Evolutionary conservation across 1,140 invertebrate species (phyloP).

Genomic region (Nylanderia fulva): DNA sequence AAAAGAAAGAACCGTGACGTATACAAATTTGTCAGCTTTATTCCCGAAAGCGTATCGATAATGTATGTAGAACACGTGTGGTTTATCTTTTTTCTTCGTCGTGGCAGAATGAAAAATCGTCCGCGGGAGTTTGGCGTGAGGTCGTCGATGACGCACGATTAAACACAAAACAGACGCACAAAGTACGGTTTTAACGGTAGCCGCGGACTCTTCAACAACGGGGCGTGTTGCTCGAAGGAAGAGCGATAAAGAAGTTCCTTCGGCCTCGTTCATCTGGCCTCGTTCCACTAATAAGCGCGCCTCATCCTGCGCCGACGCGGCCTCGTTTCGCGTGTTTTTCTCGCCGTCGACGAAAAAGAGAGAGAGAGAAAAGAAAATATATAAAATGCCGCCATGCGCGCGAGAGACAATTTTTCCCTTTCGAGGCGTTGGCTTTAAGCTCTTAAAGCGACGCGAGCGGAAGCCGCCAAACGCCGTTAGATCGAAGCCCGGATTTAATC

Average conservation of each 20-base stretch:
- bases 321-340: slow-evolving; percentile 69
- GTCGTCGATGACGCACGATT: neutral
- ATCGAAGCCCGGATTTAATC: too few species aligned
- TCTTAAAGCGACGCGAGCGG: slow-evolving; percentile 37
- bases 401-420: slow-evolving; percentile 40
- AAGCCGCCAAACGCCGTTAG: slow-evolving; percentile 24
- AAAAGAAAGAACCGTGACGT: neutral
- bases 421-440: slow-evolving; percentile 23
- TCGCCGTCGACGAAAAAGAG: slow-evolving; percentile 39
- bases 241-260: slow-evolving; percentile 65
- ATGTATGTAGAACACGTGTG: neutral
- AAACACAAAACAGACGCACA: slow-evolving; percentile 14
- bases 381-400: neutral
- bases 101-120: neutral
- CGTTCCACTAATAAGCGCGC: slow-evolving; percentile 59
- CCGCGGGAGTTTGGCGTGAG: neutral
- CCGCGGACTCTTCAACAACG: neutral
- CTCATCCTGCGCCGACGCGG: slow-evolving; percentile 59
- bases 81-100: neutral
- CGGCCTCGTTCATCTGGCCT: slow-evolving; percentile 63
- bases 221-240: slow-evolving; percentile 47
- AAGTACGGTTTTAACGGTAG: slow-evolving; percentile 24
- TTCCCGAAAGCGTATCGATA: neutral
- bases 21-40: neutral
- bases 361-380: slow-evolving; percentile 6